Evolutionary conservation across 1,140 invertebrate genomes (phyloP), one percentile per base, ranked within the genome.

Genomic region (Drosophila parabipectinata): DNA sequence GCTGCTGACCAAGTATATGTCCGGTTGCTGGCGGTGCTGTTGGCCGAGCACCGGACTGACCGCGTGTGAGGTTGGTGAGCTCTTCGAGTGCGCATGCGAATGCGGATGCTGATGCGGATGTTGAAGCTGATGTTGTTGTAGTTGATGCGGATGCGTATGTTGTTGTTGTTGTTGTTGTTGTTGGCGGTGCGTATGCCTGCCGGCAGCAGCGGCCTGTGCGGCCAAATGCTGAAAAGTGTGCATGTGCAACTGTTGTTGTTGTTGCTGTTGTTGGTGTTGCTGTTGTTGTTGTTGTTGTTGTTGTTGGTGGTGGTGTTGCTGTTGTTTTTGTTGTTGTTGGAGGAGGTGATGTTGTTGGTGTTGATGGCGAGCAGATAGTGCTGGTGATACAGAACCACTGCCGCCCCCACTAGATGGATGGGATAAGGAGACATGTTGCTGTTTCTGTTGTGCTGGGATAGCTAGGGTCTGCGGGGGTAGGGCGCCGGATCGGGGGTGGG

Each of bases 1-100:
- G 90, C 90, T 91, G 90, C 90, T 91, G 72, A 91, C 90, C 76
- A 91, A 51, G 69, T 91, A 91, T 34, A 91, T 91, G 64, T 91
- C 90, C 55, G 90, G 90, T 14, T 87, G 88, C 7, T 83, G 89
- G 3, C 75, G 89, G 15, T 81, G 89, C 67, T 84, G 72, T 5
- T 75, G 72, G 50, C 81, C 77, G 39, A 80, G 60, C 44, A 91
- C 74, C 14, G 89, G 89, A 55, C 89, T 91, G 47, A 91, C 79
- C 24, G 82, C 82, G 61, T 91, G 85, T 64, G 79, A 84, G 57
- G 90, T 91, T 54, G 90, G 90, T 72, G 90, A 91, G 71, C 90
- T 91, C 39, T 83, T 77, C 52, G 87, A 78, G 64, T 84, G 89
- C 66, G 88, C 71, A 79, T 83, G 80, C 80, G 76, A 56, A 78